Evolutionary conservation across 2,888 invertebrate genomes (phyloP).

Genomic region (Dryobotodes eremita): DNA sequence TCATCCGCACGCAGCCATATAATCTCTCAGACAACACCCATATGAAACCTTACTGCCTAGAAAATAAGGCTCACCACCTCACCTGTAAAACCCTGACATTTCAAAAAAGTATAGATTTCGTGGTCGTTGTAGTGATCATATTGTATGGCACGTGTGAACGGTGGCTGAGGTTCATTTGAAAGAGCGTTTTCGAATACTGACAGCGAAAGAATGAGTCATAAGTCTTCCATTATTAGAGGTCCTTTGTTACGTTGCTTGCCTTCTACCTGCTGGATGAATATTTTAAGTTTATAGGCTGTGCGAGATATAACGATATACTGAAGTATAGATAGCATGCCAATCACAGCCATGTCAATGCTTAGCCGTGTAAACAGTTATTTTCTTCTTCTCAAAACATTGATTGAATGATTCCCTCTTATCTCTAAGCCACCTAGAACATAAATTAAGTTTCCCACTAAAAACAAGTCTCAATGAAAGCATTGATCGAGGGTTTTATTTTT

Average conservation of each 20-base stretch:
- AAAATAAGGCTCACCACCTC: slow-evolving; percentile 73
- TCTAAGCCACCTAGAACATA: background rate
- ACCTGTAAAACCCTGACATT: slow-evolving; percentile 61
- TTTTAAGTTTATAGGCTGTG: slow-evolving; percentile 50
- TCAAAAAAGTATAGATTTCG: slow-evolving; percentile 58
- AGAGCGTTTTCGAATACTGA: slow-evolving; percentile 72
- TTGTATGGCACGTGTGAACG: slow-evolving; percentile 71
- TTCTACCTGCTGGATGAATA: slow-evolving; percentile 72
- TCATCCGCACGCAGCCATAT: slow-evolving; percentile 85
- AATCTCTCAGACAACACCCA: slow-evolving; percentile 76
- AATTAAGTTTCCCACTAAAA: background rate
- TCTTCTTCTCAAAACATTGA: background rate
- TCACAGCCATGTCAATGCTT: background rate
- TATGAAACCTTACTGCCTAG: slow-evolving; percentile 82
- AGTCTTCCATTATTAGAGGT: slow-evolving; percentile 70
- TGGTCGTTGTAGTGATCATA: slow-evolving; percentile 62
- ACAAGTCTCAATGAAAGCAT: background rate
- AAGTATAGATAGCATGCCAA: slow-evolving; percentile 4
- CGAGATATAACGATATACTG: slow-evolving; percentile 26
- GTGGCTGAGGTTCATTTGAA: slow-evolving; percentile 70
- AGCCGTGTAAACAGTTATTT: background rate
- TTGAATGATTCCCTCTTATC: background rate
- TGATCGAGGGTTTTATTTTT: slow-evolving; percentile 1
- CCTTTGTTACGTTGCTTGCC: slow-evolving; percentile 73
- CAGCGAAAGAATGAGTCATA: slow-evolving; percentile 77